Conservation (phyloP, 2,797 vertebrate genomes). For the Pelodytes ibericus region DNA sequence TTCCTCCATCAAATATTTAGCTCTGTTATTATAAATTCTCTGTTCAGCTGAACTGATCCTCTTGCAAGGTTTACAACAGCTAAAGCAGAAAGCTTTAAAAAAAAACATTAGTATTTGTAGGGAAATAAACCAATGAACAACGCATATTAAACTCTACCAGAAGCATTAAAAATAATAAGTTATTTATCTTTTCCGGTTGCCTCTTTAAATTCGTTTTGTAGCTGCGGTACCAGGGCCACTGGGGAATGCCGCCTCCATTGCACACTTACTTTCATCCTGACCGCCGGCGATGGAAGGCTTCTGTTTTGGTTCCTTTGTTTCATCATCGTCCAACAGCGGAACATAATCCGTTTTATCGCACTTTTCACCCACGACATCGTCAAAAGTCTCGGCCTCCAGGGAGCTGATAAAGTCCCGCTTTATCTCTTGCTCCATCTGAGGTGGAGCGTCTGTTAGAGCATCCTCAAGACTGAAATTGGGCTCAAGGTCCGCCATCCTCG, state of each 20-base stretch:
- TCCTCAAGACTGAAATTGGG: slow-evolving; percentile 85
- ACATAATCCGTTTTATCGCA: slow-evolving; percentile 89
- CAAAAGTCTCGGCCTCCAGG: slow-evolving; percentile 87
- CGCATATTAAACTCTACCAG: too few relatives aligned
- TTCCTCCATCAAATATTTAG: too few relatives aligned
- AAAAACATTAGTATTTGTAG: too few relatives aligned
- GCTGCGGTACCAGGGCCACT: too few relatives aligned
- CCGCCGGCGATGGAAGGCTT: slow-evolving; percentile 61
- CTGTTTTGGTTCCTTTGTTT: slow-evolving; percentile 66
- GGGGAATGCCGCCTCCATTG: background rate
- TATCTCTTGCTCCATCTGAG: slow-evolving; percentile 77
- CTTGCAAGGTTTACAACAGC: too few relatives aligned
- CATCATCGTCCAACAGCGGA: slow-evolving; percentile 86
- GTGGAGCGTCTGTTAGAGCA: slow-evolving; percentile 83
- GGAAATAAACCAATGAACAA: too few relatives aligned
- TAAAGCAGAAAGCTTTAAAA: too few relatives aligned
- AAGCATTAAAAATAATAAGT: too few relatives aligned
- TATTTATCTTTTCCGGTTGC: too few relatives aligned
- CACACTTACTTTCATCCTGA: slow-evolving; percentile 66
- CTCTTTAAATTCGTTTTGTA: too few relatives aligned
- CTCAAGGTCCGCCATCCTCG: slow-evolving; percentile 75
- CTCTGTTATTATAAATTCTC: too few relatives aligned
- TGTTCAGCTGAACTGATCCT: too few relatives aligned
- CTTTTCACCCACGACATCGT: slow-evolving; percentile 89
- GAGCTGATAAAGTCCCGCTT: slow-evolving; percentile 88